phyloP scores from a whole-genome alignment of 2,888 invertebrate genomes.

The Leucophora obtusa region DNA sequence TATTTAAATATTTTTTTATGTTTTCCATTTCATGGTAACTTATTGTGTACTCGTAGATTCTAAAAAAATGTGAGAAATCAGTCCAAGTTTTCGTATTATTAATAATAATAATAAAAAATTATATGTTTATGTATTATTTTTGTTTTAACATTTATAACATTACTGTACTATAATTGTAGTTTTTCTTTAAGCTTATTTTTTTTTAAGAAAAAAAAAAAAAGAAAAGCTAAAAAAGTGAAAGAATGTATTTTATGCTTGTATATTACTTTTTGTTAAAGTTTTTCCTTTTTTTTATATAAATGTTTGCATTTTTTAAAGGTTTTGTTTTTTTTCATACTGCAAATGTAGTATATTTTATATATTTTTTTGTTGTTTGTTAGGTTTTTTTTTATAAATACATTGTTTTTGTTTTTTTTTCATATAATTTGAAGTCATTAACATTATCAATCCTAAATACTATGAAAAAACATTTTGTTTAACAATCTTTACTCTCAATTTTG shows the following conservation, averaged over 20 bases:
- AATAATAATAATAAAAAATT: constrained; percentile 51
- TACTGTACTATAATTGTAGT: constrained; percentile 53
- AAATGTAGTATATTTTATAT: constrained; percentile 31
- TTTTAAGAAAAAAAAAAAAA: constrained; percentile 30
- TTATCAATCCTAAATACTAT: constrained; percentile 51
- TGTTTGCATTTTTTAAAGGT: constrained; percentile 20
- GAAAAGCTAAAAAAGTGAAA: constrained; percentile 50
- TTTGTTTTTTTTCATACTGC: background rate
- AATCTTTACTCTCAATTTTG: constrained; percentile 62
- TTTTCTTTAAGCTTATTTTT: constrained; percentile 39
- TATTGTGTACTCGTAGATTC: constrained; percentile 65
- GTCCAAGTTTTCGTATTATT: constrained; percentile 61
- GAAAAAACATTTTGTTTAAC: constrained; percentile 60
- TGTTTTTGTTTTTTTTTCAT: constrained; percentile 50
- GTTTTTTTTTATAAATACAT: constrained; percentile 38
- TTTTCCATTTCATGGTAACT: constrained; percentile 64
- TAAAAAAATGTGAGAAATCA: constrained; percentile 65
- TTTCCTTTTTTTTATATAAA: constrained; percentile 19
- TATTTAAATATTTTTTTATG: constrained; percentile 40
- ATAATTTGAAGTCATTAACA: constrained; percentile 63
- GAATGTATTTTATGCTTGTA: constrained; percentile 52
- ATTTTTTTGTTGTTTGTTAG: constrained; percentile 36
- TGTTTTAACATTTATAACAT: constrained; percentile 62
- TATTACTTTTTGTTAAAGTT: constrained; percentile 17
- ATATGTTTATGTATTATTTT: constrained; percentile 39